Evolutionary conservation across 2,797 vertebrate genomes (phyloP).

Genomic region (Gambusia yucatana): DNA sequence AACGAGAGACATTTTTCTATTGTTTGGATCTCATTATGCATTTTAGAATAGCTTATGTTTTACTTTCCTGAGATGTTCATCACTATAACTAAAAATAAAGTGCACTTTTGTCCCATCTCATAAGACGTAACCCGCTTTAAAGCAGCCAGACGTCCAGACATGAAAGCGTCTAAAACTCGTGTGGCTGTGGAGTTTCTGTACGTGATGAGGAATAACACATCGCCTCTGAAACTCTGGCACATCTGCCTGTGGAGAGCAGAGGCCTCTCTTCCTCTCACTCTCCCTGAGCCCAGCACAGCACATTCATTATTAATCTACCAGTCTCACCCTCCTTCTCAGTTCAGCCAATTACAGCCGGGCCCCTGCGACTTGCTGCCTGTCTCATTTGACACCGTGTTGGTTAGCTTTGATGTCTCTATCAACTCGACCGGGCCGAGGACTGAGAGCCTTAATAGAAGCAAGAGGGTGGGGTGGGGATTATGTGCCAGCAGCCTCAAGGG

Average conservation of each 20-base stretch:
- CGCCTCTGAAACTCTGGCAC: slow-evolving; percentile 38
- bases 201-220: slow-evolving; percentile 44
- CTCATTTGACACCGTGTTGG: slow-evolving; percentile 68
- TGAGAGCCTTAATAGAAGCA: slow-evolving; percentile 67
- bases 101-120: background rate
- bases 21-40: background rate
- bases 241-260: slow-evolving; percentile 60
- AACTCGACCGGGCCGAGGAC: slow-evolving; percentile 55
- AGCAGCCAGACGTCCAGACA: slow-evolving; percentile 14
- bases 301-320: slow-evolving; percentile 74
- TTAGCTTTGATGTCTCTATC: slow-evolving; percentile 82
- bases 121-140: background rate
- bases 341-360: slow-evolving; percentile 74
- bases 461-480: slow-evolving; percentile 67
- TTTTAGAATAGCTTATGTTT: background rate
- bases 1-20: background rate
- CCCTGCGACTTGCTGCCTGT: slow-evolving; percentile 66
- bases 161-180: slow-evolving; percentile 5
- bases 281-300: slow-evolving; percentile 50
- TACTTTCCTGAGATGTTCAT: background rate
- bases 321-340: slow-evolving; percentile 65
- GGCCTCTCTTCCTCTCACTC: slow-evolving; percentile 48
- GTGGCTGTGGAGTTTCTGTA: slow-evolving; percentile 28
- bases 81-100: background rate
- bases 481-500: slow-evolving; percentile 66